phyloP scores from a whole-genome alignment of 1,140 invertebrate genomes.

The Lasioglossum baleicum region DNA sequence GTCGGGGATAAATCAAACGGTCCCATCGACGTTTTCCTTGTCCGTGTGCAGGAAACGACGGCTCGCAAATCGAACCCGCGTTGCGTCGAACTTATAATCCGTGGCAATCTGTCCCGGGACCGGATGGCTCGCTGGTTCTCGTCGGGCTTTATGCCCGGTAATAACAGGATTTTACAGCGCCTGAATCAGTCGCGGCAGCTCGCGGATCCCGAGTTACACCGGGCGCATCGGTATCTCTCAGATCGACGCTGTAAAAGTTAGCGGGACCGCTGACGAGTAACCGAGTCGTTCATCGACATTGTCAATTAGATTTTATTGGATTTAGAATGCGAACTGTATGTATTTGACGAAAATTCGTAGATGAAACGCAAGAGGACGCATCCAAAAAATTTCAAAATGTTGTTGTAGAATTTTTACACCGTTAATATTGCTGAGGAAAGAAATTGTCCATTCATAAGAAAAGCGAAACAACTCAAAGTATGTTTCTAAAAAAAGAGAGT shows the following conservation, averaged over 20 bases:
- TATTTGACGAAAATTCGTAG: too few relatives aligned
- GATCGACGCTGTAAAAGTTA: slow-evolving; percentile 20
- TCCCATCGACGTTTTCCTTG: slow-evolving; percentile 15
- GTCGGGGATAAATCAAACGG: not conserved
- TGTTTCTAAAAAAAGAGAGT: too few relatives aligned
- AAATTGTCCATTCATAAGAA: too few relatives aligned
- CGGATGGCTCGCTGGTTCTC: not conserved
- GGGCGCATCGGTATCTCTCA: slow-evolving; percentile 29
- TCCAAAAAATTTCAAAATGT: too few relatives aligned
- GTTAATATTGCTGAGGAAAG: too few relatives aligned
- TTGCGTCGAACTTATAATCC: slow-evolving; percentile 47
- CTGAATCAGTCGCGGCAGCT: slow-evolving; percentile 14
- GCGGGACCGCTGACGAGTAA: too few relatives aligned
- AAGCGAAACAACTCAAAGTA: too few relatives aligned
- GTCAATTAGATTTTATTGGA: too few relatives aligned
- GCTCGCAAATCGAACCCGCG: slow-evolving; percentile 16
- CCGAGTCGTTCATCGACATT: too few relatives aligned
- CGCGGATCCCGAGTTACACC: not conserved
- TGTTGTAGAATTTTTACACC: too few relatives aligned
- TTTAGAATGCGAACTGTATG: too few relatives aligned
- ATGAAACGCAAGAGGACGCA: too few relatives aligned
- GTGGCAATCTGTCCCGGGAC: slow-evolving; percentile 27
- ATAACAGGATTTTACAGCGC: slow-evolving; percentile 40
- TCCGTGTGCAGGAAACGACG: not conserved
- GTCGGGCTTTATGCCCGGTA: slow-evolving; percentile 12